Conservation (phyloP, 2,888 invertebrate genomes). For the Drosophila quinaria region DNA sequence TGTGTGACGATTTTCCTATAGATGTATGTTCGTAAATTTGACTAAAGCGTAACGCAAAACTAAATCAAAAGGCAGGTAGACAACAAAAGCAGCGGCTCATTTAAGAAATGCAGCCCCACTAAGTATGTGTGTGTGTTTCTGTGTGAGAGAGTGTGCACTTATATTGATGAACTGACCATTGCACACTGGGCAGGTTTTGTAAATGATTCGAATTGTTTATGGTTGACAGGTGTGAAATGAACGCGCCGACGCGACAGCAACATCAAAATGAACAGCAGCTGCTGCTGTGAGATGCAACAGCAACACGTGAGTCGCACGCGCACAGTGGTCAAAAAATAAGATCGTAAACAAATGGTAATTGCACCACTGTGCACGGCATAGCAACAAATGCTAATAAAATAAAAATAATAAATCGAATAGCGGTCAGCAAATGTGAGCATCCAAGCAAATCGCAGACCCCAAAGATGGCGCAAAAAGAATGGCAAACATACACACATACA, state of each 20-base stretch:
- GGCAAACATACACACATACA: slow-evolving; percentile 43
- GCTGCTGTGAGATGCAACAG: slow-evolving; percentile 33
- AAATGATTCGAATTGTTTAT: slow-evolving; percentile 63
- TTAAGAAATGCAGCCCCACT: slow-evolving; percentile 43
- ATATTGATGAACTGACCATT: slow-evolving; percentile 60
- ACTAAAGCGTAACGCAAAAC: slow-evolving; percentile 76
- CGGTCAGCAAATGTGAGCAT: slow-evolving; percentile 66
- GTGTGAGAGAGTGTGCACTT: slow-evolving; percentile 29
- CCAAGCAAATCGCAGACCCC: slow-evolving; percentile 67
- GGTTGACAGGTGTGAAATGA: slow-evolving; percentile 73
- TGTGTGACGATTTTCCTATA: slow-evolving; percentile 44
- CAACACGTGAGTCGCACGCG: slow-evolving; percentile 68
- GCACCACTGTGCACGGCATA: slow-evolving; percentile 60
- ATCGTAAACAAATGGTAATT: slow-evolving; percentile 5
- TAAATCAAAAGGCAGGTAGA: slow-evolving; percentile 74
- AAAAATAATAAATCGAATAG: slow-evolving; percentile 78
- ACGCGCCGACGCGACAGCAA: slow-evolving; percentile 59
- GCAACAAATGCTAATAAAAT: slow-evolving; percentile 74
- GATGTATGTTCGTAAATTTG: slow-evolving; percentile 67
- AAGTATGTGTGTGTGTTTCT: slow-evolving; percentile 4
- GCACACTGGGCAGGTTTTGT: slow-evolving; percentile 59
- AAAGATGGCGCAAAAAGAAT: slow-evolving; percentile 65
- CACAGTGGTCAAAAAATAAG: slow-evolving; percentile 43
- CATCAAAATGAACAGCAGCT: background rate
- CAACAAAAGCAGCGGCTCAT: slow-evolving; percentile 52